Evolutionary conservation across 2,113 vertebrate species (phyloP), one percentile per base, ranked within the genome.

Genomic region (Nothobranchius furzeri): DNA sequence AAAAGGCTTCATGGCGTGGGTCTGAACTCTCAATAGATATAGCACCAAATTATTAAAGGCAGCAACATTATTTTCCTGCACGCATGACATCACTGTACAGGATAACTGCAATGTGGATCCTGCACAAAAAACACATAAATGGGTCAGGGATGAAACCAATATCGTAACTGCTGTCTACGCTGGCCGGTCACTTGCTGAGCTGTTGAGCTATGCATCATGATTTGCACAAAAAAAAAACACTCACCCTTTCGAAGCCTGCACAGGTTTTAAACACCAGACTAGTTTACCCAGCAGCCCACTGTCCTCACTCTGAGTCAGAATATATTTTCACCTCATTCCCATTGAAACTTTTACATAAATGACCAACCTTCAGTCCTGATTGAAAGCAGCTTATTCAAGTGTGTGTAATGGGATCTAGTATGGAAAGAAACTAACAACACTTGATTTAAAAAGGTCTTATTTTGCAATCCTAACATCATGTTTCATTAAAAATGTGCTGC

Each of bases 331-430:
- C 78, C 81, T 80, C 30, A 30, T 67, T 73, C 69, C 74, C 76
- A 75, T 76, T 89, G 64, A 83, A 89, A 80, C 67, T 87, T 88
- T 88, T 77, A 85, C 85, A 85, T 65, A 74, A 82, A 64, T 64
- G 30, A 50, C 46, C 68, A 73, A 75, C 80, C 37, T 71, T 85
- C 84, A 82, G 79, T 81, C 78, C 78, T 83, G 68, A 62, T 50
- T 15, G 71, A 68, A 84, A 76, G 64, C 60, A 47, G 61, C 48
- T 59, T 78, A 82, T 73, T 80, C 75, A 81, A 79, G 73, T 82
- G 63, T 83, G 82, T 58, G 65, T 64, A 83, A 85, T 81, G 70
- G 57, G 74, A 87, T 85, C 75, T 74, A 59, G 70, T 70, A 77
- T 50, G 81, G 68, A 61, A 86, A 87, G 66, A 30, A 9, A n/a